Percentiles rank a stretch among this genome's conserved stretches.
Conservation (phyloP, 1,140 invertebrate species). For the Drosophila trapezifrons region DNA sequence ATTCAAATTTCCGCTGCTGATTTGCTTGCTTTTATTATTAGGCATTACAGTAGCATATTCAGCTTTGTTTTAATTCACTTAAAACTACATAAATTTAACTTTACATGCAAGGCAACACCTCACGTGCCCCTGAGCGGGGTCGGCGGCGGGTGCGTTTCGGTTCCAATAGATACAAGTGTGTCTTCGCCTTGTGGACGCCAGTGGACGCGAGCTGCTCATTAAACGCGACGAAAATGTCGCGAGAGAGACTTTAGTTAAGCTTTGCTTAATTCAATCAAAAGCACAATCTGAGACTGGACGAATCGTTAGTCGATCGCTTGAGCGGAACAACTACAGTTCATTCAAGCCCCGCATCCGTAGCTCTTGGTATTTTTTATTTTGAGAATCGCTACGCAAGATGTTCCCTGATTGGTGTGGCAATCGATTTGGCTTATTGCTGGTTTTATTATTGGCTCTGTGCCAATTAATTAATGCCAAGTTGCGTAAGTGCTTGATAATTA, state of each 20-base stretch:
- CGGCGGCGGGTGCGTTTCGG: slow-evolving; percentile 34
- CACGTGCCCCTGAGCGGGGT: slow-evolving; percentile 70
- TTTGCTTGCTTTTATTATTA: slow-evolving; percentile 66
- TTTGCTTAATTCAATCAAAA: slow-evolving; percentile 78
- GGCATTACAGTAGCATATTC: slow-evolving; percentile 48
- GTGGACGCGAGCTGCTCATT: slow-evolving; percentile 15
- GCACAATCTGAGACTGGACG: slow-evolving; percentile 29
- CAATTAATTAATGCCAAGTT: slow-evolving; percentile 56
- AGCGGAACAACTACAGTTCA: slow-evolving; percentile 63
- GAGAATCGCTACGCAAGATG: slow-evolving; percentile 46
- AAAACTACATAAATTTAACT: slow-evolving; percentile 80
- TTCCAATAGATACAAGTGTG: slow-evolving; percentile 63
- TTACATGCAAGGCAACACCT: slow-evolving; percentile 70
- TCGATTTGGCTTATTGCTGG: slow-evolving; percentile 15
- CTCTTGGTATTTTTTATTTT: slow-evolving; percentile 2
- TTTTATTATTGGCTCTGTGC: slow-evolving; percentile 35
- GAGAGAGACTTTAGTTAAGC: slow-evolving; percentile 45
- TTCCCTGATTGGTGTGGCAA: slow-evolving; percentile 16
- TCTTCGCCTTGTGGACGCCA: slow-evolving; percentile 39
- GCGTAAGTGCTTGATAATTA: slow-evolving; percentile 51
- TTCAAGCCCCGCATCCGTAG: not conserved
- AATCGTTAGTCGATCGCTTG: slow-evolving; percentile 70
- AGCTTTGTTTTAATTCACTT: slow-evolving; percentile 79
- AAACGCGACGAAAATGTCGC: slow-evolving; percentile 36
- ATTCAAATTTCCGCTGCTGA: slow-evolving; percentile 70